A percentile compares a stretch with the other conserved stretches of the same genome.
These are phyloP conservation scores for Distichodus sexfasciatus DNA, from an alignment of 2,797 vertebrate species.

Conservation along the genomic window DNA sequence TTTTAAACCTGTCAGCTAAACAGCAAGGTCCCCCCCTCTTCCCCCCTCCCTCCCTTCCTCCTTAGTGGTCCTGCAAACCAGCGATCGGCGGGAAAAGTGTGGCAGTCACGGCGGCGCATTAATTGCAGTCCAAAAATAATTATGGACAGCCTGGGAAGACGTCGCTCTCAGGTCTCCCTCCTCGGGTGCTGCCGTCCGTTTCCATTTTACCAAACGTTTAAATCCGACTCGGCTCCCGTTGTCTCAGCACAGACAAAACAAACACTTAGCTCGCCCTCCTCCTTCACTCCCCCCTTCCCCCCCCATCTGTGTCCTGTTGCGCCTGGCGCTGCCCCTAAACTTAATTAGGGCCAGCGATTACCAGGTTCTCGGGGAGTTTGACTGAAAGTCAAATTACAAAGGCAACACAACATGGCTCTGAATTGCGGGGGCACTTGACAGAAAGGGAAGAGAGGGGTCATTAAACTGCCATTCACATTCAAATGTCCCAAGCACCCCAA, in stretches of 20 bases:
- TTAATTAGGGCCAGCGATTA: constrained; percentile 76
- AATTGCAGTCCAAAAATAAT: constrained; percentile 67
- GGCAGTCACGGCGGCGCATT: constrained; percentile 61
- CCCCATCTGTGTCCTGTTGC: constrained; percentile 49
- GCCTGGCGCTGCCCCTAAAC: constrained; percentile 62
- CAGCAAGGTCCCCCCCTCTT: too few species aligned
- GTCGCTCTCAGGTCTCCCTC: constrained; percentile 54
- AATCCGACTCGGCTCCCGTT: constrained; percentile 63
- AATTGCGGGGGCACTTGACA: constrained; percentile 73
- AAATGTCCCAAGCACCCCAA: constrained; percentile 71
- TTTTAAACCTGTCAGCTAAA: constrained; percentile 40
- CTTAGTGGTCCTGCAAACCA: constrained; percentile 36
- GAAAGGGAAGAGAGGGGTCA: constrained; percentile 81
- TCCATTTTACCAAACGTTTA: constrained; percentile 68
- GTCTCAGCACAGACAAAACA: constrained; percentile 66
- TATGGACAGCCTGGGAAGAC: constrained; percentile 51
- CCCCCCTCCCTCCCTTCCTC: too few species aligned
- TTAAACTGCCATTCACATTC: constrained; percentile 82
- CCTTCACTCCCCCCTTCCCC: constrained; percentile 52
- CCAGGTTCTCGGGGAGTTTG: constrained; percentile 71
- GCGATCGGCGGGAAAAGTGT: constrained; percentile 46
- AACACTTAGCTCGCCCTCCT: constrained; percentile 50
- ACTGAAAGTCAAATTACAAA: constrained; percentile 73
- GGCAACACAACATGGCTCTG: constrained; percentile 79
- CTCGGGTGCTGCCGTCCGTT: constrained; percentile 70